Evolutionary conservation across 2,888 invertebrate genomes (phyloP).

Genomic region (Poecilobothrus nobilitatus): DNA sequence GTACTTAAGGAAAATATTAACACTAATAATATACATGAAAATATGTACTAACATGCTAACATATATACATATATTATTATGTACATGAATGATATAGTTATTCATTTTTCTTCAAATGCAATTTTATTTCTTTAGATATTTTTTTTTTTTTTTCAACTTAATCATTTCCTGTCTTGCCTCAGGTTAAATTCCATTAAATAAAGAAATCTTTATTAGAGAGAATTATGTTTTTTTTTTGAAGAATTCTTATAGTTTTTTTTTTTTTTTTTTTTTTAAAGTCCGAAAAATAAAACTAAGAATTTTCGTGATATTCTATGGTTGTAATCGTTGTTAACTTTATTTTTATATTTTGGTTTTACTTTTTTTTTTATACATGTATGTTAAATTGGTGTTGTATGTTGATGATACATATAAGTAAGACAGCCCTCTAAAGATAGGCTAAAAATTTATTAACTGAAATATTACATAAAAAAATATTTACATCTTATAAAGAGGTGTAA

Average conservation of each 20-base stretch:
- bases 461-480: not conserved
- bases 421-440: not conserved
- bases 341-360: not conserved
- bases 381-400: too few relatives aligned
- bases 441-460: not conserved
- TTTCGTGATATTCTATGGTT: not conserved
- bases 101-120: not conserved
- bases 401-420: not conserved
- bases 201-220: not conserved
- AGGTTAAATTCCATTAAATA: not conserved
- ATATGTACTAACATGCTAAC: too few relatives aligned
- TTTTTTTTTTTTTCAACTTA: not conserved
- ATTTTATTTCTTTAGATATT: not conserved
- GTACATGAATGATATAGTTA: not conserved
- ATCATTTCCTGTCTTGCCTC: constrained; percentile 4
- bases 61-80: too few relatives aligned
- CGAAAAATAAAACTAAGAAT: not conserved
- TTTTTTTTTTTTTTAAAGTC: too few relatives aligned
- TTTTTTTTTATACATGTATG: not conserved
- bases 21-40: too few relatives aligned
- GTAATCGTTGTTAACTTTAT: not conserved
- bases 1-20: too few relatives aligned
- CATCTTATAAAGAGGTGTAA: not conserved
- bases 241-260: too few relatives aligned
- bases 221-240: not conserved